These are phyloP conservation scores for Linepithema humile DNA, from an alignment of 1,140 invertebrate genomes.

Conservation along the genomic window DNA sequence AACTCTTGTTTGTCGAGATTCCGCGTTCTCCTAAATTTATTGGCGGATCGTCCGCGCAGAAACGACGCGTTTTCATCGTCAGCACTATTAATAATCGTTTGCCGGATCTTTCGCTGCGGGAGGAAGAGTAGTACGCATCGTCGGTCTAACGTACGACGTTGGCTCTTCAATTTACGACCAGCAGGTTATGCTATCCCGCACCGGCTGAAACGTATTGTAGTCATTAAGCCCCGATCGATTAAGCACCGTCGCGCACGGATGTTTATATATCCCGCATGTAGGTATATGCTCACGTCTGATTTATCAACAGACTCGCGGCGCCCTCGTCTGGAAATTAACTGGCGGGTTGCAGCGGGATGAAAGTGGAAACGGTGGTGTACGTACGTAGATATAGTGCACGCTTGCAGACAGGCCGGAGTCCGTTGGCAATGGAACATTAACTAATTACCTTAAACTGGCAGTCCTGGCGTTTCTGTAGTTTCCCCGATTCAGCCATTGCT, in stretches of 20 bases:
- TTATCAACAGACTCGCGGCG: conserved; percentile 69
- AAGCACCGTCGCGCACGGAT: conserved; percentile 68
- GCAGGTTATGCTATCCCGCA: conserved; percentile 24
- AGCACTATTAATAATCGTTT: conserved; percentile 50
- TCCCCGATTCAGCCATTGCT: conserved; percentile 61
- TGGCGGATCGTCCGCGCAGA: conserved; percentile 6
- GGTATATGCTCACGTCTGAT: conserved; percentile 61
- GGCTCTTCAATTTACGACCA: conserved; percentile 45
- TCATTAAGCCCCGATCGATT: conserved; percentile 78
- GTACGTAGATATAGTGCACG: conserved; percentile 1
- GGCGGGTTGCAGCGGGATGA: conserved; percentile 37
- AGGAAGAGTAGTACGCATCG: conserved; percentile 15
- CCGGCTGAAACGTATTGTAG: conserved; percentile 58
- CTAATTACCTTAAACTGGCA: conserved; percentile 75
- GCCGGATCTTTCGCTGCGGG: conserved; percentile 41
- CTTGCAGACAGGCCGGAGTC: conserved; percentile 66
- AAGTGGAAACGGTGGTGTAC: conserved; percentile 14
- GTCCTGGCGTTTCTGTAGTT: conserved; percentile 61
- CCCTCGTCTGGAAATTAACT: conserved; percentile 63
- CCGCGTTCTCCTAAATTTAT: conserved; percentile 28
- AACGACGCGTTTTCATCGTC: conserved; percentile 49
- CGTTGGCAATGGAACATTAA: conserved; percentile 75
- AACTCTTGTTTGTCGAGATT: not conserved
- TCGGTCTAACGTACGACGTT: conserved; percentile 47
- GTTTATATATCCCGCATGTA: conserved; percentile 70